Evolutionary conservation across 1,140 invertebrate genomes (phyloP), one percentile per base, ranked within the genome.

Genomic region (Sesamia nonagrioides): DNA sequence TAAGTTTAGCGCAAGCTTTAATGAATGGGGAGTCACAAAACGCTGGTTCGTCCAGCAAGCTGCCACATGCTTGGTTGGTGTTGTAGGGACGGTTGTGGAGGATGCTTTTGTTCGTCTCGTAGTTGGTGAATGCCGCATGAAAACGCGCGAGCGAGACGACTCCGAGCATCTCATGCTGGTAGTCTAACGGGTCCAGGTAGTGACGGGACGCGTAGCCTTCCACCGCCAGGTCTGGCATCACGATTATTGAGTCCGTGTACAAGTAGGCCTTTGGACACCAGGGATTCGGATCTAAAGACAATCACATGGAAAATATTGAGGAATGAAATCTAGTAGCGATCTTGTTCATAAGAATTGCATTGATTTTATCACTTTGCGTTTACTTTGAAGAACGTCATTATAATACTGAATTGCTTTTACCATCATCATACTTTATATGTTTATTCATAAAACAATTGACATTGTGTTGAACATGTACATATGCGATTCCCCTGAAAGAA

Each of bases 41-140:
- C 0, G 79, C 86, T 0, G 87, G 77, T 42, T 94, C 93, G 5
- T 33, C n/a, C 2, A 88, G 60, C 0, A 88, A 8, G 21, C 84
- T 6, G 0, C 35, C 82, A 71, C 88, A 79, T 40, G 89, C 84
- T 7, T 89, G 33, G 1, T 84, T 35, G 45, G 88, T 75, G 50
- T 69, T 82, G 40, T 87, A 88, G 0, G 82, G 73, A 0, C 42
- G 15, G 2, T 61, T 42, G 15, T 56, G 77, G 35, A 69, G 13
- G 8, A 73, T 63, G 13, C 40, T 84, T 50, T 83, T 86, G 21
- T 81, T 84, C 0, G 88, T 86, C 40, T 86, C 77, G 48, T 88
- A 90, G 80, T 91, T 91, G 7, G 88, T 83, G 50, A 86, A 86
- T 3, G 86, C 81, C 4, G 93, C 92, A 76, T 94, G 93, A 63